Base-by-base conservation (phyloP, 1,140 invertebrate genomes). In the Manduca sexta region DNA sequence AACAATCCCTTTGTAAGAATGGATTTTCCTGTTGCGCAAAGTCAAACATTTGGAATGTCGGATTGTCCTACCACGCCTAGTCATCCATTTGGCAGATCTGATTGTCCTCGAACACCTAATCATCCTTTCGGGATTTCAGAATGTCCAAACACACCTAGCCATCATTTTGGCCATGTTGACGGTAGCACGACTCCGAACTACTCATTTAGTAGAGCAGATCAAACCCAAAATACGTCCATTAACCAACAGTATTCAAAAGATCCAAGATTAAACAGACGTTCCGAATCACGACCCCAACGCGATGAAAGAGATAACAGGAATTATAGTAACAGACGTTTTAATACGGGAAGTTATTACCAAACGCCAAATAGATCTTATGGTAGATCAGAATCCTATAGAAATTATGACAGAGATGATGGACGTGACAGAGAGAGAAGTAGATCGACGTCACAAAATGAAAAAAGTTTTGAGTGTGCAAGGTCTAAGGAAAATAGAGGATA, bases 251-350 rank as follows among this genome's bases (percentile, higher is more conserved):
- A 55, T 42, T 52, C 42, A 4, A 64, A 70, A 34, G 74, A 81
- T 65, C 65, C 68, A 16, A 74, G 80, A 58, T 38, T 69, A 16
- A 69, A 73, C 41, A 72, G 73, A 64, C 68, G 26, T 41, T 50
- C 58, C 18, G 64, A 77, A 15, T 64, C 52, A 14, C 40, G 46
- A 16, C 30, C 17, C 41, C 26, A 48, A 12, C 38, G 46, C 6
- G 49, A 67, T 21, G 66, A 74, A 35, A 60, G 46, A 30, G 63
- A 66, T 42, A 39, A 43, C 33, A 42, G 39, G 3, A 50, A 56
- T 33, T 60, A 65, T 49, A 64, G 49, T 45, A 62, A 68, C 1
- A 26, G 45, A 33, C 33, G 38, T 18, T 47, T 43, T 15, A 14
- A 45, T 12, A 41, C 16, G 21, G 49, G 17, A n/a, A 44, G 14